Conservation (phyloP, 2,113 vertebrate genomes). For the Centropus bengalensis region DNA sequence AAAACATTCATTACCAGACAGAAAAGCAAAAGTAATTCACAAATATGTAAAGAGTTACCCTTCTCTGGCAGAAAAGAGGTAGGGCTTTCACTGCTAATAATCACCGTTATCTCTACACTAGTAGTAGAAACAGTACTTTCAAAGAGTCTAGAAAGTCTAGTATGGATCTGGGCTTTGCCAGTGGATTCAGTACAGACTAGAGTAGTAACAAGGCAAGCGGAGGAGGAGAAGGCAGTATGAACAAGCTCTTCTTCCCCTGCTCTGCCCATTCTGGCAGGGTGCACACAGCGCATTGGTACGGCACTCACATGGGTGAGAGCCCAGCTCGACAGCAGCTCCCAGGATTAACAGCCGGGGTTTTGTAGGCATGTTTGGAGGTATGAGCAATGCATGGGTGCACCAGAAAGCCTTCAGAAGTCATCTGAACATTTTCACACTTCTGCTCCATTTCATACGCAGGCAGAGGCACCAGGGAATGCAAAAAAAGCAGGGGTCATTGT, state of each 20-base stretch:
- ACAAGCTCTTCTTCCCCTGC: neutral
- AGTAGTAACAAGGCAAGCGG: neutral
- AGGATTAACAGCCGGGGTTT: neutral
- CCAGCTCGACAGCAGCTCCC: neutral
- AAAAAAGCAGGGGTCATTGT: rapidly evolving
- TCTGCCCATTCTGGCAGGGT: neutral
- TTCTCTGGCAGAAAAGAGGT: neutral
- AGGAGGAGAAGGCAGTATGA: neutral
- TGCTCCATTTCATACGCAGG: neutral
- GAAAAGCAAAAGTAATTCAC: neutral
- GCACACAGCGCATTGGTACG: rapidly evolving
- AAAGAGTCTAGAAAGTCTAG: neutral
- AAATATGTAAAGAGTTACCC: neutral
- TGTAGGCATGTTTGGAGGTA: neutral
- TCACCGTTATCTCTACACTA: neutral
- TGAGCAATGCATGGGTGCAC: neutral
- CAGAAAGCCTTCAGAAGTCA: neutral
- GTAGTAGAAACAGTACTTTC: neutral
- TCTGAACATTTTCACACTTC: neutral
- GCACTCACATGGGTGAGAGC: neutral
- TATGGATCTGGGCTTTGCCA: neutral
- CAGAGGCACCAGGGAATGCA: neutral
- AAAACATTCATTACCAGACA: neutral
- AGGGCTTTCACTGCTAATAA: neutral
- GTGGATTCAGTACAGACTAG: neutral